These are phyloP conservation scores for Cremastinae sp. DNA, from an alignment of 2,888 invertebrate species.

Conservation along the genomic window DNA sequence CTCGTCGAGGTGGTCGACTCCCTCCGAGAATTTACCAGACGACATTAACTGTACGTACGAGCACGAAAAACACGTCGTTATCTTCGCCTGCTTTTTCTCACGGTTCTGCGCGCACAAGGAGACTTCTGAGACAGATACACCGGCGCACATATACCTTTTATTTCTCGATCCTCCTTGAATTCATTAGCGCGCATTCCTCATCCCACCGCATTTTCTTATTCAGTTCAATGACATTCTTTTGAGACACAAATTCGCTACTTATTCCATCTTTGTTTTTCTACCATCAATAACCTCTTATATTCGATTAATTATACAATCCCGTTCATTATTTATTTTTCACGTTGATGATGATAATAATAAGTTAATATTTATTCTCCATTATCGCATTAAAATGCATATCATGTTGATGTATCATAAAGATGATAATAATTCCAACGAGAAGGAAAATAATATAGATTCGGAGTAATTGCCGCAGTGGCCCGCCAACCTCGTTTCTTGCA, in stretches of 20 bases:
- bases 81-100: constrained; percentile 55
- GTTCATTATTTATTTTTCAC: no score
- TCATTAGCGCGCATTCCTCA: constrained; percentile 54
- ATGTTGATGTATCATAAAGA: no score
- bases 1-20: constrained; percentile 56
- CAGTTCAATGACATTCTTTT: constrained; percentile 41
- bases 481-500: neutral
- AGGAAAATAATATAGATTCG: no score
- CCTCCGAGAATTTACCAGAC: constrained; percentile 14
- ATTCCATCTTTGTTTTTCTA: neutral
- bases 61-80: constrained; percentile 45
- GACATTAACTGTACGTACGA: neutral
- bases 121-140: constrained; percentile 18
- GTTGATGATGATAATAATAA: no score
- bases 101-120: constrained; percentile 45
- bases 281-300: no score
- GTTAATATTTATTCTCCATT: no score
- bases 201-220: constrained; percentile 16
- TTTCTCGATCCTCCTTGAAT: constrained; percentile 52
- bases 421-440: no score
- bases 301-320: no score
- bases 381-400: no score
- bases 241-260: constrained; percentile 19
- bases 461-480: no score
- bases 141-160: constrained; percentile 10